phyloP scores from a whole-genome alignment of 2,113 vertebrate species.

The Microcebus tavaratra region DNA sequence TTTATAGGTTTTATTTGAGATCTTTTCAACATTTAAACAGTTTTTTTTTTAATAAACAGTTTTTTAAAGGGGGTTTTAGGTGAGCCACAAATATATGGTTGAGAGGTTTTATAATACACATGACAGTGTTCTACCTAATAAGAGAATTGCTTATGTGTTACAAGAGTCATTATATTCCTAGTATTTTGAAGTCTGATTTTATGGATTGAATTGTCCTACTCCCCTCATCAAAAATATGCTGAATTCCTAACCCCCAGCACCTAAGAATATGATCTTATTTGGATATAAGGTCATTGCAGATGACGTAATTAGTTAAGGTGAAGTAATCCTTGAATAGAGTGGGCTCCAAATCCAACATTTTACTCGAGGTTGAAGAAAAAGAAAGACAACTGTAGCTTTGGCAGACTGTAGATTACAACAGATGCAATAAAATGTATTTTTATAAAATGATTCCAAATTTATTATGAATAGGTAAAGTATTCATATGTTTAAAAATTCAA shows the following conservation, averaged over 20 bases:
- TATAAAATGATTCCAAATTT: background rate
- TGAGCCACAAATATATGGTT: background rate
- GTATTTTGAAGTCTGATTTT: background rate
- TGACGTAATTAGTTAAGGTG: background rate
- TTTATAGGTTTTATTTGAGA: background rate
- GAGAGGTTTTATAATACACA: background rate
- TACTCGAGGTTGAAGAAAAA: background rate
- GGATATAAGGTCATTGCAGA: background rate
- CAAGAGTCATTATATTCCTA: background rate
- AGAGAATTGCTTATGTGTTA: background rate
- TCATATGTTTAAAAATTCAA: background rate
- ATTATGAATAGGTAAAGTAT: background rate
- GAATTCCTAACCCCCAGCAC: background rate
- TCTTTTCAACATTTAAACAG: background rate
- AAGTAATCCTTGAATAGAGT: background rate
- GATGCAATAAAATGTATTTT: background rate
- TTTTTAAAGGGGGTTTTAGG: background rate
- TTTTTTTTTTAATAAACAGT: background rate
- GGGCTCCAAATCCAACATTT: background rate
- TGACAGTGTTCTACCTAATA: background rate
- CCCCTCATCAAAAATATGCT: background rate
- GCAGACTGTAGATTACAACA: background rate
- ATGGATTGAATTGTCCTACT: background rate
- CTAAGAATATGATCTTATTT: background rate
- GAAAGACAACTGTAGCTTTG: background rate